phyloP scores from a whole-genome alignment of 2,888 invertebrate genomes.

The Eucera pruinosa region DNA sequence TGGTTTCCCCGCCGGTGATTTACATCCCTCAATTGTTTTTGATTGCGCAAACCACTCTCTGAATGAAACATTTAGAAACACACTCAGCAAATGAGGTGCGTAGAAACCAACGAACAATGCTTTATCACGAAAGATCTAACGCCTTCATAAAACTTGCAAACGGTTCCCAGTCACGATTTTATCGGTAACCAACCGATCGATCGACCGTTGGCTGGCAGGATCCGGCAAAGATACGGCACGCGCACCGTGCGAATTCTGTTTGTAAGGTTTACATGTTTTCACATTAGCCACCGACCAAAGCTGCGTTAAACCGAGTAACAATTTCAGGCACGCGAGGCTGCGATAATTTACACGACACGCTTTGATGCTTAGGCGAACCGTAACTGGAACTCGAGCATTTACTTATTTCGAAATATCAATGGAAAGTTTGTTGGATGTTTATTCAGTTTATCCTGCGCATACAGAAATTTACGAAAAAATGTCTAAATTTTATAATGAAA shows the following conservation, averaged over 20 bases:
- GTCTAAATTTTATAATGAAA: too few relatives aligned
- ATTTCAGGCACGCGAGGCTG: conserved; percentile 31
- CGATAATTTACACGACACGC: conserved; percentile 23
- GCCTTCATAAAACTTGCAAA: conserved; percentile 49
- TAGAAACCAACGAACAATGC: conserved; percentile 17
- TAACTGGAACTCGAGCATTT: background rate
- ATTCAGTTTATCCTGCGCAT: background rate
- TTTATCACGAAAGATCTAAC: conserved; percentile 40
- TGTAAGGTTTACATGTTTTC: conserved; percentile 38
- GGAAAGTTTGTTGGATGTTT: background rate
- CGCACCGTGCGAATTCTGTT: conserved; percentile 29
- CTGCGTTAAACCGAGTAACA: conserved; percentile 30
- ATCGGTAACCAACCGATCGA: conserved; percentile 53
- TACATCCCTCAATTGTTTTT: conserved; percentile 6
- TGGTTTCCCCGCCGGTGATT: background rate
- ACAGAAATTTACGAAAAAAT: too few relatives aligned
- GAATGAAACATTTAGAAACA: conserved; percentile 16
- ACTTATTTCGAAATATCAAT: background rate
- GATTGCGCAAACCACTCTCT: background rate
- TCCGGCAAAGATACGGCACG: conserved; percentile 60
- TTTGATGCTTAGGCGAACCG: conserved; percentile 1
- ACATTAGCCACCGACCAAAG: conserved; percentile 15
- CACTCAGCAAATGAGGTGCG: conserved; percentile 23
- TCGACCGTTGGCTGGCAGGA: conserved; percentile 46
- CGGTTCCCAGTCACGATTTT: conserved; percentile 56